phyloP scores from a whole-genome alignment of 1,140 invertebrate genomes.

The Phortica variegata region DNA sequence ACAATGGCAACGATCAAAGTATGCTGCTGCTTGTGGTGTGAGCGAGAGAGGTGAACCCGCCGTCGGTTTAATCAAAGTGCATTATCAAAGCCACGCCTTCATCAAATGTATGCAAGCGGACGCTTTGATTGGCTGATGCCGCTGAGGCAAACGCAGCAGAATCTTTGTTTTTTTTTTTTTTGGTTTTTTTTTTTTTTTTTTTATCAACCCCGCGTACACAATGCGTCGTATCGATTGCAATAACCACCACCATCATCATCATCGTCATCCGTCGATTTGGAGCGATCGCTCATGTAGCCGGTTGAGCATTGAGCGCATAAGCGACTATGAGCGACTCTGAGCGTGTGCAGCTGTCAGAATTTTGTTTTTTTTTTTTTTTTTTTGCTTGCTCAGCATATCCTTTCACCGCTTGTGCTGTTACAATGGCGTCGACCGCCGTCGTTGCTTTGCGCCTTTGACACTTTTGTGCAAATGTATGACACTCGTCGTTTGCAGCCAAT shows the following conservation, averaged over 20 bases:
- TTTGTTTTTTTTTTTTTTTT: no score
- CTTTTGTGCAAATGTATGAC: constrained; percentile 39
- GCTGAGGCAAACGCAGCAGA: no score
- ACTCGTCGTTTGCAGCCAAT: constrained; percentile 49
- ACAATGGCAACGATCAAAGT: constrained; percentile 43
- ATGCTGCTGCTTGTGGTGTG: neutral
- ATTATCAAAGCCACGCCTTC: constrained; percentile 26
- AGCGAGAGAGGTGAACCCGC: constrained; percentile 8
- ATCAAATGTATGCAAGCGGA: neutral
- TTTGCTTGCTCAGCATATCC: constrained; percentile 19
- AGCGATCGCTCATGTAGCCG: constrained; percentile 4
- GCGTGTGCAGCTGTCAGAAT: constrained; percentile 10
- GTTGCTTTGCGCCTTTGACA: constrained; percentile 21
- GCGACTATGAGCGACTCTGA: constrained; percentile 18
- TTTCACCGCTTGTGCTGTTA: neutral
- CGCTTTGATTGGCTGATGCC: constrained; percentile 38
- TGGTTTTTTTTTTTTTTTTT: neutral
- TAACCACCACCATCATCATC: constrained; percentile 7
- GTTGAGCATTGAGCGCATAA: constrained; percentile 18
- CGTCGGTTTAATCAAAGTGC: constrained; percentile 32
- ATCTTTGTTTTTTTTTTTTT: no score
- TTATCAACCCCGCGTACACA: neutral
- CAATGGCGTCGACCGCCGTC: constrained; percentile 23
- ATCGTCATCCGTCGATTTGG: neutral
- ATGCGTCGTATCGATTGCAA: constrained; percentile 30